Base-by-base conservation (phyloP, 2,113 vertebrate species). In the Antigone vipio region DNA sequence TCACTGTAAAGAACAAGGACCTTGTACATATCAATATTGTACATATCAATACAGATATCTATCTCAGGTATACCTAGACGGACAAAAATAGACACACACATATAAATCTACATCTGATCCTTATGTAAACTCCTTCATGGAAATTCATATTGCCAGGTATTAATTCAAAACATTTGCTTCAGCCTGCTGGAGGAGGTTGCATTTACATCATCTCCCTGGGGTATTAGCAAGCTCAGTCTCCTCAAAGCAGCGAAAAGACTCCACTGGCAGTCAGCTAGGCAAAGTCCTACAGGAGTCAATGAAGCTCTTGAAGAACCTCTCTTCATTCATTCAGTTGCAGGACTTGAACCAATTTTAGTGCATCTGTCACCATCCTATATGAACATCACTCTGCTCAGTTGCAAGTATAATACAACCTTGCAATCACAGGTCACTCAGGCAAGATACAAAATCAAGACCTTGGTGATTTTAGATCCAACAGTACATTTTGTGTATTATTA, bases 301-400 rank as follows among this genome's bases (percentile, higher is more conserved):
- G 80, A 93, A 92, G 69, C 85, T 75, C 83, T 82, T 62, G 69
- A 87, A 72, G 91, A 95, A 95, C 91, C 62, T 96, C 91, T 92
- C 88, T 92, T 88, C 84, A 96, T 96, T 97, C 95, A 97, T 96
- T 93, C 87, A 91, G 0, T 22, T 91, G 77, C 84, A 97, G 95
- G 95, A 95, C 95, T 92, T 79, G 86, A 92, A 91, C 69, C 74
- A 83, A 88, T 95, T 97, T 96, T 93, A 97, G 96, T 93, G 94
- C 92, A 95, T 95, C 78, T 95, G 81, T 95, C 94, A 92, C 89
- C 81, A 85, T 89, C 91, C 89, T 21, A 42, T 94, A 85, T 42
- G 71, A 93, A 94, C 93, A 91, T 63, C 91, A 59, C 81, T 55
- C 90, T 22, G 91, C 85, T 93, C 53, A 18, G 89, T 83, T 97